Evolutionary conservation across 2,113 vertebrate genomes (phyloP).

Genomic region (Nothoprocta pentlandii): DNA sequence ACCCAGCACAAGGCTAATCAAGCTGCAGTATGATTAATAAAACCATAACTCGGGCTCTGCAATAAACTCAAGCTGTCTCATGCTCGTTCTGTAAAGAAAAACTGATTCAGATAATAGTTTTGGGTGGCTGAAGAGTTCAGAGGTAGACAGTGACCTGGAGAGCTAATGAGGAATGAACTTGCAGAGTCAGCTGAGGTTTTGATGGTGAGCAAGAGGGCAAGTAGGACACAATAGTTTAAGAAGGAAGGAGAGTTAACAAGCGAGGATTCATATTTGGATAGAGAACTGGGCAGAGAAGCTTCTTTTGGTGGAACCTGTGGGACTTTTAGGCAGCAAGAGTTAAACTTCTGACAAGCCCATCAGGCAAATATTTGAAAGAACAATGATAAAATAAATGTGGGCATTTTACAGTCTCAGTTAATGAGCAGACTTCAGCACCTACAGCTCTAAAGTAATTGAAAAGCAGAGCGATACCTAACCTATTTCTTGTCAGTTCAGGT

Average conservation of each 20-base stretch:
- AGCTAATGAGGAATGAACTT: neutral
- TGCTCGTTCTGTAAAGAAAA: slow-evolving; percentile 10
- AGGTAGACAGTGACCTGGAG: neutral
- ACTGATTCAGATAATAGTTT: neutral
- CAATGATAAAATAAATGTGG: slow-evolving; percentile 36
- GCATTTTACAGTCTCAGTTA: slow-evolving; percentile 50
- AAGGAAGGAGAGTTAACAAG: neutral
- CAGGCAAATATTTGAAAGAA: slow-evolving; percentile 54
- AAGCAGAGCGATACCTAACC: slow-evolving; percentile 12
- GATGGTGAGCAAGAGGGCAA: neutral
- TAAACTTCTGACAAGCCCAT: slow-evolving; percentile 20
- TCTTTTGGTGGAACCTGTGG: slow-evolving; percentile 7
- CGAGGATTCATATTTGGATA: slow-evolving; percentile 28
- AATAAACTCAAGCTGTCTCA: neutral
- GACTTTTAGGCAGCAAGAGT: neutral
- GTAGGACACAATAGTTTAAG: neutral
- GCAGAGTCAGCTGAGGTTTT: neutral
- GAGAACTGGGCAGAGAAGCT: neutral
- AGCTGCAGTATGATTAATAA: slow-evolving; percentile 4
- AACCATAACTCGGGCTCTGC: neutral
- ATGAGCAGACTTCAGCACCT: slow-evolving; percentile 27
- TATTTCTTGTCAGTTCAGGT: slow-evolving; percentile 24
- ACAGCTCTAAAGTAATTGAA: slow-evolving; percentile 39
- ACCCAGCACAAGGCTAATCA: neutral
- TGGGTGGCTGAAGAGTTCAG: neutral